A percentile compares a stretch with the other conserved stretches of the same genome.
These are phyloP conservation scores for Neodon shergylaensis DNA, from an alignment of 2,113 vertebrate species.

Conservation along the genomic window DNA sequence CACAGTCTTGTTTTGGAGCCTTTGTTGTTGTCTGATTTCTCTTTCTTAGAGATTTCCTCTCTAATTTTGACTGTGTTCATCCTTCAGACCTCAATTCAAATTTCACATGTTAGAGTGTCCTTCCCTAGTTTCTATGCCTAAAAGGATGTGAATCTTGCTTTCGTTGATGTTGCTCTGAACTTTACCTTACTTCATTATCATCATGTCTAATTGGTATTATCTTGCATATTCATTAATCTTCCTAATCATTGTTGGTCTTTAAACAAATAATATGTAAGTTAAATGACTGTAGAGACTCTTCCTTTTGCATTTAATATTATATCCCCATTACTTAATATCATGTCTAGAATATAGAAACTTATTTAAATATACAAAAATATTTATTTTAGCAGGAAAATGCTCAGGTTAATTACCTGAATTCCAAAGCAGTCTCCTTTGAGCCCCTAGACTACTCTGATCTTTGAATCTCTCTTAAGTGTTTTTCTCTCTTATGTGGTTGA, in stretches of 20 bases:
- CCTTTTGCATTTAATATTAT: not conserved
- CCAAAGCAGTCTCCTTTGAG: not conserved
- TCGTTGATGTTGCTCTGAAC: not conserved
- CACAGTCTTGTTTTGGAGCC: not conserved
- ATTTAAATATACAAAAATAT: not conserved
- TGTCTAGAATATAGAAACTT: not conserved
- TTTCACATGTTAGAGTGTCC: not conserved
- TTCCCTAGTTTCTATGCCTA: not conserved
- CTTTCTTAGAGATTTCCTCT: not conserved
- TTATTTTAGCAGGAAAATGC: not conserved
- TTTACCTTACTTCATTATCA: not conserved
- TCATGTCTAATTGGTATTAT: not conserved
- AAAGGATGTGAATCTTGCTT: not conserved
- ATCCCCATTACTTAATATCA: not conserved
- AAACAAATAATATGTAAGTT: not conserved
- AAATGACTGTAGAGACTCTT: not conserved
- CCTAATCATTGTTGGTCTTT: not conserved
- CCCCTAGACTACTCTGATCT: not conserved
- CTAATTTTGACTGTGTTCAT: not conserved
- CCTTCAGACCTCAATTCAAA: not conserved
- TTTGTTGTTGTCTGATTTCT: not conserved
- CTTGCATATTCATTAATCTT: not conserved
- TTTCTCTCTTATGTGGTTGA: not conserved
- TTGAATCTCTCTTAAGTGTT: not conserved
- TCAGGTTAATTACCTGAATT: not conserved